Evolutionary conservation across 2,888 invertebrate species (phyloP).

Genomic region (Xylota sylvarum): DNA sequence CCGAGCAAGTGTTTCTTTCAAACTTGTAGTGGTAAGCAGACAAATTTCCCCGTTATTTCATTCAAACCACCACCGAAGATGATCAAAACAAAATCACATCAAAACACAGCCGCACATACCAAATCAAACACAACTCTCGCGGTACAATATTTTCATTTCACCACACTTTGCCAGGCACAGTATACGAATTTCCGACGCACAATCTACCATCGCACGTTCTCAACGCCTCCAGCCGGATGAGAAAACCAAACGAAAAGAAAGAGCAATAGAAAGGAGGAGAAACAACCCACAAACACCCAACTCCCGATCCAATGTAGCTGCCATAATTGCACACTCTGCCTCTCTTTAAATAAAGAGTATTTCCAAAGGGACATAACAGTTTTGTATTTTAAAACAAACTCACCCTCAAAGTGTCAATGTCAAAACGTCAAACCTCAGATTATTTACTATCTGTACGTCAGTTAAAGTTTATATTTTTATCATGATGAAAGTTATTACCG

Average conservation of each 20-base stretch:
- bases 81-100: slow-evolving; percentile 43
- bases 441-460: no score
- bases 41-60: slow-evolving; percentile 9
- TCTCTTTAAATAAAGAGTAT: no score
- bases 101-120: slow-evolving; percentile 1
- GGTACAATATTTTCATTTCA: slow-evolving; percentile 14
- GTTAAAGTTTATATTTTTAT: no score
- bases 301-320: slow-evolving; percentile 44
- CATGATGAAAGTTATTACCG: no score
- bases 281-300: not conserved
- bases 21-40: not conserved
- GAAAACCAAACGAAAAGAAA: not conserved
- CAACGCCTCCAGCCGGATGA: slow-evolving; percentile 7
- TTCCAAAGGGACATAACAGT: no score
- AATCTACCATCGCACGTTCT: slow-evolving; percentile 39
- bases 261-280: slow-evolving; percentile 48
- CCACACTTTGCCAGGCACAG: slow-evolving; percentile 23
- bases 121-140: slow-evolving; percentile 36
- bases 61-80: slow-evolving; percentile 32
- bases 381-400: no score
- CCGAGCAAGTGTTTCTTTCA: not conserved
- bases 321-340: slow-evolving; percentile 21
- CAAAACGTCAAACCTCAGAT: no score
- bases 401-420: no score
- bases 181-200: slow-evolving; percentile 63